Percentiles rank a stretch among this genome's conserved stretches.
Evolutionary conservation across 2,113 vertebrate species (phyloP).

Genomic region (Melospiza melodia): DNA sequence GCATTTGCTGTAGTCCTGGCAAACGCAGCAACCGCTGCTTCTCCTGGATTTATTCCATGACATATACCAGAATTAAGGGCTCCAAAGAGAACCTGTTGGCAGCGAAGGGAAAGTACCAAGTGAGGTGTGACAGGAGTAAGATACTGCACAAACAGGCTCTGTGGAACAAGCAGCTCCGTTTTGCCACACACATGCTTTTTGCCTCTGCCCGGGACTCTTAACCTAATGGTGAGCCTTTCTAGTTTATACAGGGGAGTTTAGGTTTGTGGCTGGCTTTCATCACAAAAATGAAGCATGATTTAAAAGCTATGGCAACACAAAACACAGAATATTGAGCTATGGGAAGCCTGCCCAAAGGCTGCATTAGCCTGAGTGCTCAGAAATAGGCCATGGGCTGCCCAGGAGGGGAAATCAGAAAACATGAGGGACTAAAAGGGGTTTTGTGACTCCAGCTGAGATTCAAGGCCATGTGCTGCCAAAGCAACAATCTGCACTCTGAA

Average conservation of each 20-base stretch:
- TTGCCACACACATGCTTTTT: not conserved
- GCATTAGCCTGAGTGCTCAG: not conserved
- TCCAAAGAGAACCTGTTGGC: not conserved
- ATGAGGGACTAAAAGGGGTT: not conserved
- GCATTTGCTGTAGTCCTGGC: not conserved
- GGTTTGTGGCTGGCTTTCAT: slow-evolving; percentile 32
- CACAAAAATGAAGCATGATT: not conserved
- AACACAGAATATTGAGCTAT: not conserved
- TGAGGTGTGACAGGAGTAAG: not conserved
- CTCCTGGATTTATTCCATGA: not conserved
- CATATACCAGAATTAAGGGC: not conserved
- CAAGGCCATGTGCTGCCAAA: not conserved
- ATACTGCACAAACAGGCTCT: not conserved
- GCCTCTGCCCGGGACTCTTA: not conserved
- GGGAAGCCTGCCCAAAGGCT: not conserved
- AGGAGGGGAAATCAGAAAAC: not conserved
- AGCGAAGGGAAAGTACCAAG: not conserved
- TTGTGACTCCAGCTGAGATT: not conserved
- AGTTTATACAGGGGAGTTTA: not conserved
- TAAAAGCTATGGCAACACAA: not conserved
- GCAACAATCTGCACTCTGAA: not conserved
- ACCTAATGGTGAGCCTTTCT: not conserved
- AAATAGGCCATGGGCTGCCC: not conserved
- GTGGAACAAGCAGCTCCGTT: not conserved
- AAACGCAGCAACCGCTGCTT: not conserved